phyloP scores from a whole-genome alignment of 2,113 vertebrate genomes.

The Lamprologus tigripictilis region DNA sequence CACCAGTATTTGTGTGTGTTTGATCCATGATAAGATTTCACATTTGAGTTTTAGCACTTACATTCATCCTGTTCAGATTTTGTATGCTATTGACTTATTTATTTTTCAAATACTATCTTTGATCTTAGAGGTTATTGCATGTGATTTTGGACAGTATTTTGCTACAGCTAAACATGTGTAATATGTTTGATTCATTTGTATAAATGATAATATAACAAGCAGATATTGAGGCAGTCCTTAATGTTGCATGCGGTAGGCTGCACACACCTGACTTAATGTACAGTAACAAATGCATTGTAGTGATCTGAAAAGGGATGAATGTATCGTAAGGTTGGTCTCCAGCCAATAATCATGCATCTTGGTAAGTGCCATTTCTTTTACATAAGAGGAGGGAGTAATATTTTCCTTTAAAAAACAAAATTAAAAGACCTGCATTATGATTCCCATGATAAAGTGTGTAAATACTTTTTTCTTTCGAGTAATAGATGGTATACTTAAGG shows the following conservation, averaged over 20 bases:
- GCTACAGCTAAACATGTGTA: neutral
- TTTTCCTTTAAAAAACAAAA: neutral
- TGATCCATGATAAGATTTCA: neutral
- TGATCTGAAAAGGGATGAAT: conserved; percentile 50
- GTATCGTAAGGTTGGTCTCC: conserved; percentile 38
- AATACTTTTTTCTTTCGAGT: neutral
- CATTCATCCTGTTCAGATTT: conserved; percentile 10
- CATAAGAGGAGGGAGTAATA: conserved; percentile 6
- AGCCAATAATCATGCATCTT: conserved; percentile 44
- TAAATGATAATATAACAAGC: neutral
- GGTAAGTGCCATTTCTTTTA: conserved; percentile 60
- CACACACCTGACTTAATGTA: neutral
- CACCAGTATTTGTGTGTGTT: conserved; percentile 17
- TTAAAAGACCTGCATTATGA: neutral
- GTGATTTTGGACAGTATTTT: neutral
- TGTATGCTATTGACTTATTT: neutral
- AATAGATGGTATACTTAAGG: neutral
- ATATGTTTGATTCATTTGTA: neutral
- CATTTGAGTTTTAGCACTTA: neutral
- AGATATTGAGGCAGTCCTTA: neutral
- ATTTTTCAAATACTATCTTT: neutral
- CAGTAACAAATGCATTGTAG: conserved; percentile 44
- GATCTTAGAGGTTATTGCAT: conserved; percentile 6
- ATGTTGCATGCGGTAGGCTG: conserved; percentile 25
- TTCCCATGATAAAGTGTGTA: neutral